These are phyloP conservation scores for Dicyrtomina minuta DNA, from an alignment of 2,888 invertebrate genomes.

Conservation along the genomic window DNA sequence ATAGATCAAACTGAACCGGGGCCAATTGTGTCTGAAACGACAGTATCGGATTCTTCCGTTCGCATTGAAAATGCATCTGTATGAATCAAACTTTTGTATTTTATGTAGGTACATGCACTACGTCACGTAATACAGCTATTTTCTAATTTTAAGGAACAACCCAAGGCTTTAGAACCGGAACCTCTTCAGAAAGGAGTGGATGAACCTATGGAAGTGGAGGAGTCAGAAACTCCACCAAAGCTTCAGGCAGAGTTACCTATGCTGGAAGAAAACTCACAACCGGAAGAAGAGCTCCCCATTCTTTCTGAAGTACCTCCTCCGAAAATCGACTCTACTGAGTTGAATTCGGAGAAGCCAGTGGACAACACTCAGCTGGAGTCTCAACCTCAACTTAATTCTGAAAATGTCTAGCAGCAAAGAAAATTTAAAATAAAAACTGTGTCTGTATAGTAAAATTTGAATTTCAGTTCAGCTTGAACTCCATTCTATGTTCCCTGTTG, in stretches of 20 bases:
- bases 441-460: too few relatives aligned
- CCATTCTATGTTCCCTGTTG: too few relatives aligned
- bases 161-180: neutral
- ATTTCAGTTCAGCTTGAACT: too few relatives aligned
- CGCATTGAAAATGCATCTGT: neutral
- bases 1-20: neutral
- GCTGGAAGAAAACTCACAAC: neutral
- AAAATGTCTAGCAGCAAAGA: too few relatives aligned
- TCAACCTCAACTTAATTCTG: neutral
- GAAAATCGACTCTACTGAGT: neutral
- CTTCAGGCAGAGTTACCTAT: neutral
- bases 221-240: neutral
- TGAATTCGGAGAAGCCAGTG: too few relatives aligned
- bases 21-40: neutral
- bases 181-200: neutral
- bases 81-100: neutral
- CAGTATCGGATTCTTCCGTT: neutral
- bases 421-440: too few relatives aligned
- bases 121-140: neutral
- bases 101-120: neutral
- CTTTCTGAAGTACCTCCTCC: neutral
- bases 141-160: conserved; percentile 2
- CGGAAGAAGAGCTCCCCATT: neutral
- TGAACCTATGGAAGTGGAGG: neutral
- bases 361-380: too few relatives aligned